Conservation (phyloP, 2,888 invertebrate species). For the Masnerella sp. region DNA sequence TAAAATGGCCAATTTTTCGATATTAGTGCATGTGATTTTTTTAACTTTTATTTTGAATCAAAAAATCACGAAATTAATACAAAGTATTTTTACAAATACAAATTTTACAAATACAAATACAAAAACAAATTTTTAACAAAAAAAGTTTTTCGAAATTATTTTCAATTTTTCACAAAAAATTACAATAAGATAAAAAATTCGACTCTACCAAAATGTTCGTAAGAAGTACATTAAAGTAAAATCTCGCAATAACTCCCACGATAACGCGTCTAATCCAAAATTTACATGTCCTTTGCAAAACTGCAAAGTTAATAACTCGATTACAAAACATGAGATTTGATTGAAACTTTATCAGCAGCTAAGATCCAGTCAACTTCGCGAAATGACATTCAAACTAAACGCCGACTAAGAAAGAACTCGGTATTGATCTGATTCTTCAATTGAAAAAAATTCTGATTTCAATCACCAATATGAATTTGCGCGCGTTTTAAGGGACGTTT, state of each 20-base stretch:
- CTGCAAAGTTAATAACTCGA: slow-evolving; percentile 1
- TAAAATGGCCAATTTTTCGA: too few species aligned
- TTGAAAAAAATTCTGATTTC: neutral
- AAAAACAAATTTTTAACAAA: too few species aligned
- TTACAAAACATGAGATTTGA: slow-evolving; percentile 8
- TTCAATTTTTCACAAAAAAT: too few species aligned
- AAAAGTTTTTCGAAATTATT: too few species aligned
- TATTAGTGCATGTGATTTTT: slow-evolving; percentile 9
- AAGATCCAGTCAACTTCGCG: slow-evolving; percentile 6
- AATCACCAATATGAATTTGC: slow-evolving; percentile 8
- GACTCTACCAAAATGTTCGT: neutral
- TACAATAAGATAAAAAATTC: neutral
- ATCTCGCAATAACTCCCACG: too few species aligned
- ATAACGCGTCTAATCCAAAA: neutral
- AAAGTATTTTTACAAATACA: too few species aligned
- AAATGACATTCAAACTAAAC: slow-evolving; percentile 6
- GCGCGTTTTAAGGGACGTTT: neutral
- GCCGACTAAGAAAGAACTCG: slow-evolving; percentile 1
- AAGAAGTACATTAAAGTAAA: neutral
- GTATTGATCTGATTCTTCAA: slow-evolving; percentile 6
- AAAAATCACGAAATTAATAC: too few species aligned
- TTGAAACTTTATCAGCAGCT: slow-evolving; percentile 2
- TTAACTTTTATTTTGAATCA: too few species aligned
- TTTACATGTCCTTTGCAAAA: slow-evolving; percentile 9
- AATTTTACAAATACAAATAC: too few species aligned